Evolutionary conservation across 2,797 vertebrate species (phyloP), one percentile per base, ranked within the genome.

Genomic region (Poecilia velifera): DNA sequence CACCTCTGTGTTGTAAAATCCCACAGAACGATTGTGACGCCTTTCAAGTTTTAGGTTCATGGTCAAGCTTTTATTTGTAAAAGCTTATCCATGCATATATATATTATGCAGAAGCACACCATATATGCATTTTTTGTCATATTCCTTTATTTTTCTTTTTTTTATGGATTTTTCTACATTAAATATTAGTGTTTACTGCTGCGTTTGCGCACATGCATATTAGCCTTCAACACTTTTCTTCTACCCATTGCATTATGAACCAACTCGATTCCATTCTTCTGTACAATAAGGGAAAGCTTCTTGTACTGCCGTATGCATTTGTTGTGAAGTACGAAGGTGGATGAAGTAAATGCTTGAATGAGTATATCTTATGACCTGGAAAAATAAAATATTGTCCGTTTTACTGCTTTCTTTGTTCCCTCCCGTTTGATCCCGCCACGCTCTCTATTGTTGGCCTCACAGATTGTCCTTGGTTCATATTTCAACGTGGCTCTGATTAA

Each of bases 401-500:
- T 80, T 77, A 72, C 84, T 2, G 0, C 51, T 62, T 72, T 41
- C 66, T 77, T 82, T 83, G 77, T 74, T 87, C 82, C 49, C 34
- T 16, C n/a, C 77, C 0, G 14, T 72, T 76, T 36, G 74, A 77
- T 75, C 76, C 79, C 16, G 41, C 53, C 18, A 1, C 76, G 13
- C 55, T 76, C 76, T 83, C 84, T 82, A 31, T 84, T 83, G 77
- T 84, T 83, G 77, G 74, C 43, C 49, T 74, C 70, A 70, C 18
- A 20, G 74, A 77, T 74, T 73, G 62, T 62, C 78, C 68, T 45
- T 20, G 8, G 43, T 49, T 89, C 36, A 20, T 89, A 83, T 88
- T 86, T 90, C 81, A 80, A 25, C 45, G 10, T 62, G 78, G 76
- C 83, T 83, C 85, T 73, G 73, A 80, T 82, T 78, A 83, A 77